phyloP scores from a whole-genome alignment of 1,140 invertebrate species.

The Nephila pilipes region DNA sequence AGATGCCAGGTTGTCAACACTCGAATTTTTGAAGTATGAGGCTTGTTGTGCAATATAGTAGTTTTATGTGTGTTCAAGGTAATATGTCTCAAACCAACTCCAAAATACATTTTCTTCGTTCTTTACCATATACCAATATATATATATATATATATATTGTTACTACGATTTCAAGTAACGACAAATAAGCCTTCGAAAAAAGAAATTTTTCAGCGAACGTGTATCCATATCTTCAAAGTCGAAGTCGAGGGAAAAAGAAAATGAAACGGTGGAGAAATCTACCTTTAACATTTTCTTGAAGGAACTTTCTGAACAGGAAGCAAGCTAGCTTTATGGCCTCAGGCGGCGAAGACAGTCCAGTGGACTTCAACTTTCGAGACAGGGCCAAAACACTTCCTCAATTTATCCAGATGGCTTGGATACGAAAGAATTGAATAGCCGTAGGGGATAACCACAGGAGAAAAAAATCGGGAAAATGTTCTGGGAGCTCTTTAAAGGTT shows the following conservation, averaged over 20 bases:
- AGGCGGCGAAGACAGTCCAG: slow-evolving; percentile 34
- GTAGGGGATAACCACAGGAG: slow-evolving; percentile 28
- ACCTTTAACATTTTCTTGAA: slow-evolving; percentile 19
- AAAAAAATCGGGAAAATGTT: slow-evolving; percentile 32
- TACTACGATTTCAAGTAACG: neutral
- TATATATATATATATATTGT: slow-evolving; percentile 9
- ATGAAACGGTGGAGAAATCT: neutral
- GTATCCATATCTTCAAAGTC: neutral
- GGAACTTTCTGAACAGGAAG: slow-evolving; percentile 25
- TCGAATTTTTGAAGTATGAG: neutral
- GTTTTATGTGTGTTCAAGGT: neutral
- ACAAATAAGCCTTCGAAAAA: neutral
- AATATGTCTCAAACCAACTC: neutral
- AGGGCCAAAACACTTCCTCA: slow-evolving; percentile 66
- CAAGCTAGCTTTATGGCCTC: neutral
- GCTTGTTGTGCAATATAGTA: neutral
- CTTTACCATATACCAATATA: neutral
- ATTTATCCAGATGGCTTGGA: slow-evolving; percentile 61
- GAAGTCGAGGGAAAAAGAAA: neutral
- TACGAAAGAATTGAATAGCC: slow-evolving; percentile 54
- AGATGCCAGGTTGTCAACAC: neutral
- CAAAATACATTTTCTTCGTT: neutral
- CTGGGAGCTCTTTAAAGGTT: slow-evolving; percentile 5
- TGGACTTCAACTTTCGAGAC: slow-evolving; percentile 44
- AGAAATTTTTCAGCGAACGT: neutral